Evolutionary conservation across 2,113 vertebrate genomes (phyloP).

Genomic region (Trachemys scripta): DNA sequence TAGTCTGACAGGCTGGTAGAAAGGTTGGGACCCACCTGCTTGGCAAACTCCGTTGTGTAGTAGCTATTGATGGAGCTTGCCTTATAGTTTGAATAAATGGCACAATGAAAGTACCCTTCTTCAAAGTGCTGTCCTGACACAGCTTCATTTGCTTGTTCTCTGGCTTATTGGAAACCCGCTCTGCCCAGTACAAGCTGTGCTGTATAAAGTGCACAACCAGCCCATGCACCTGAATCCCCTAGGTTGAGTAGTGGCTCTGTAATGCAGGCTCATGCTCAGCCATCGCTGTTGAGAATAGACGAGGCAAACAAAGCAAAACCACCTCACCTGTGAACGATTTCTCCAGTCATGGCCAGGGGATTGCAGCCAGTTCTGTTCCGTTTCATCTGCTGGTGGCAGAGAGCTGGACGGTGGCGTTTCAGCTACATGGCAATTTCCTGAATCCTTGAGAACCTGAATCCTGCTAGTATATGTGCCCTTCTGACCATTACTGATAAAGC

Average conservation of each 20-base stretch:
- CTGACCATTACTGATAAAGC: not conserved
- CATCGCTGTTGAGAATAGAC: too few species aligned
- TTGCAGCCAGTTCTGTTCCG: not conserved
- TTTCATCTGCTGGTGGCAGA: not conserved
- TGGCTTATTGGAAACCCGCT: not conserved
- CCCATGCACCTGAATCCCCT: too few species aligned
- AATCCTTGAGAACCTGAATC: too few species aligned
- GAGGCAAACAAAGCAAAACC: too few species aligned
- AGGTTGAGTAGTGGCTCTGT: too few species aligned
- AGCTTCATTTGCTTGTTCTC: too few species aligned
- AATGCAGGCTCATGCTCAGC: too few species aligned
- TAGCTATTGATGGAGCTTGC: not conserved
- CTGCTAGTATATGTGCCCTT: not conserved
- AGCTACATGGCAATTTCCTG: not conserved
- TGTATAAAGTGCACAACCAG: not conserved
- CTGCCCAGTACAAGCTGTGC: not conserved
- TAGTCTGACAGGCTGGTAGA: not conserved
- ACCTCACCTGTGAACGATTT: too few species aligned
- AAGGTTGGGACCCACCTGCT: not conserved
- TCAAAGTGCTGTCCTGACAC: not conserved
- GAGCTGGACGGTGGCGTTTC: too few species aligned
- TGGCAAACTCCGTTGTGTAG: not conserved
- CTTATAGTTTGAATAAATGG: not conserved
- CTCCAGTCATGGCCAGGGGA: not conserved
- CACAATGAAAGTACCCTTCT: not conserved